A percentile compares a stretch with the other conserved stretches of the same genome.
Evolutionary conservation across 2,113 vertebrate species (phyloP).

Genomic region (Candoia aspera): DNA sequence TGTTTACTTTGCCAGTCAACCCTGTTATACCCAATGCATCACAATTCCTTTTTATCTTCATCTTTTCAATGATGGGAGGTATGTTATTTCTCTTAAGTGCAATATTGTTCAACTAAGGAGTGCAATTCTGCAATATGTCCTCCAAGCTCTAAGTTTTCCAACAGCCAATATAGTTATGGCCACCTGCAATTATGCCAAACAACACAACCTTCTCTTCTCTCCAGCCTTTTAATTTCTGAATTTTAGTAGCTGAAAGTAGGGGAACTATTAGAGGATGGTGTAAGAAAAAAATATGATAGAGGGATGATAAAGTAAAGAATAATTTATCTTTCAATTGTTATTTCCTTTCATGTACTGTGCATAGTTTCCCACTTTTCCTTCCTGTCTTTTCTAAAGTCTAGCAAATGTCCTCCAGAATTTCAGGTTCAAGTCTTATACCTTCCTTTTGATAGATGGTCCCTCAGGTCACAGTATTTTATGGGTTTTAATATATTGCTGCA

Average conservation of each 20-base stretch:
- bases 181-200: background rate
- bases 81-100: background rate
- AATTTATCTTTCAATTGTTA: background rate
- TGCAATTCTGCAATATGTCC: background rate
- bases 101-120: background rate
- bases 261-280: background rate
- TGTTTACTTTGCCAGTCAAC: background rate
- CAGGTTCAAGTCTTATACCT: background rate
- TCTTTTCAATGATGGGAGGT: background rate
- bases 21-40: background rate
- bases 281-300: background rate
- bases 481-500: slow-evolving; percentile 4
- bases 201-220: background rate
- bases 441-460: background rate
- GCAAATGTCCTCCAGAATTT: background rate
- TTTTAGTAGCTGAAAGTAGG: background rate
- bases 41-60: background rate
- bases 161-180: no score
- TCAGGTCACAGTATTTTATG: background rate
- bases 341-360: background rate
- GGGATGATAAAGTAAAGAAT: background rate
- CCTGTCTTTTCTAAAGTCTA: background rate
- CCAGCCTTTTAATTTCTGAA: background rate
- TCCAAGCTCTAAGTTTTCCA: background rate
- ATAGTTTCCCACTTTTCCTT: background rate